Evolutionary conservation across 2,888 invertebrate species (phyloP).

Genomic region (Drosophila leonis): DNA sequence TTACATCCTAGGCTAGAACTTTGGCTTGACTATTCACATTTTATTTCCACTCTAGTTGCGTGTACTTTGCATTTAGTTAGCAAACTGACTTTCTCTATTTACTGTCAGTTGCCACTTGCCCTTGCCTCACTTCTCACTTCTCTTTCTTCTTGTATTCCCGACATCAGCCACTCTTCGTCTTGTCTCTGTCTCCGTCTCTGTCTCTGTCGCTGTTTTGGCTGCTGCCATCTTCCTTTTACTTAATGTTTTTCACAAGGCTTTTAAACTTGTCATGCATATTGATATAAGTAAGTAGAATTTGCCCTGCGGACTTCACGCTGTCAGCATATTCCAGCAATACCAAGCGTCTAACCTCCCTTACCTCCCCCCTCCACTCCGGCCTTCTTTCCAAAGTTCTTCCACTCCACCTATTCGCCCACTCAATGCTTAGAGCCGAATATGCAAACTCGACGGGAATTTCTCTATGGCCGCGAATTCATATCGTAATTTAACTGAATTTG

Average conservation of each 20-base stretch:
- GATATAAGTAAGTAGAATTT: conserved; percentile 70
- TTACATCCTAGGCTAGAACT: conserved; percentile 8
- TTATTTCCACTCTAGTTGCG: conserved; percentile 14
- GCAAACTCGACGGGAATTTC: conserved; percentile 50
- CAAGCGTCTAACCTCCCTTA: not conserved
- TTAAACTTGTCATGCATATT: conserved; percentile 78
- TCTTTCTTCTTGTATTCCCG: not conserved
- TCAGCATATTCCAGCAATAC: conserved; percentile 57
- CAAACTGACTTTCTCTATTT: conserved; percentile 16
- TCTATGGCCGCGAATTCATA: conserved; percentile 49
- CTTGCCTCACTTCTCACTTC: not conserved
- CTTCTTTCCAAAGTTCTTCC: not conserved
- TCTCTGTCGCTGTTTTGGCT: not conserved
- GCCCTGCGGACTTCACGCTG: conserved; percentile 59
- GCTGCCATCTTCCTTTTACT: conserved; percentile 15
- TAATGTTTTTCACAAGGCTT: conserved; percentile 58
- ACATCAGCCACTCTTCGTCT: not conserved
- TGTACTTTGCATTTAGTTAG: conserved; percentile 38
- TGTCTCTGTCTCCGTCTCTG: not conserved
- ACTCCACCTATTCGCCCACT: not conserved
- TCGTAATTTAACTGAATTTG: conserved; percentile 68
- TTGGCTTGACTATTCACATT: conserved; percentile 16
- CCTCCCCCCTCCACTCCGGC: not conserved
- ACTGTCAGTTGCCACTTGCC: not conserved
- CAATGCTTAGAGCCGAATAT: conserved; percentile 35